Evolutionary conservation across 2,888 invertebrate genomes (phyloP).

Genomic region (Noctua fimbriata): DNA sequence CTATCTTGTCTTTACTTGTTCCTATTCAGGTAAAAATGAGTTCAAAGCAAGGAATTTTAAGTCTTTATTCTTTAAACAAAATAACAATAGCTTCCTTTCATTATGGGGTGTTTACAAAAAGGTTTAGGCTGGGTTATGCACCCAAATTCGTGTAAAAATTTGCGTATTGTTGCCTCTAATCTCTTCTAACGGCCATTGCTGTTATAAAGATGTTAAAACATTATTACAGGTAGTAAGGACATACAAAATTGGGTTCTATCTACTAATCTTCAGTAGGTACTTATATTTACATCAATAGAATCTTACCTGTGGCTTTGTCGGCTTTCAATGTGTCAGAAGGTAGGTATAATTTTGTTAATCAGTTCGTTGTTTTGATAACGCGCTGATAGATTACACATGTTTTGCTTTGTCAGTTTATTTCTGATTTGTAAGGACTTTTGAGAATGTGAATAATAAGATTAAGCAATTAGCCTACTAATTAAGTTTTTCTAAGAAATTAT

Average conservation of each 20-base stretch:
- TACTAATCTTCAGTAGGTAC: background rate
- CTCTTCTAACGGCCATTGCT: slow-evolving; percentile 3
- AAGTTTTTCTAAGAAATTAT: slow-evolving; percentile 1
- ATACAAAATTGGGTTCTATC: background rate
- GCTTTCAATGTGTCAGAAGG: slow-evolving; percentile 31
- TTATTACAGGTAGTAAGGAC: slow-evolving; percentile 23
- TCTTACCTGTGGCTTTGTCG: slow-evolving; percentile 53
- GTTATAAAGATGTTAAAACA: background rate
- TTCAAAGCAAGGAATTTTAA: slow-evolving; percentile 64
- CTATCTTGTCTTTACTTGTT: slow-evolving; percentile 73
- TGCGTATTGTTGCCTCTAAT: slow-evolving; percentile 41
- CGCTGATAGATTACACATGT: slow-evolving; percentile 47
- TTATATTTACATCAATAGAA: slow-evolving; percentile 7
- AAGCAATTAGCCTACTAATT: slow-evolving; percentile 13
- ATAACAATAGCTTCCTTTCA: slow-evolving; percentile 54
- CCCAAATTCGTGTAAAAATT: slow-evolving; percentile 46
- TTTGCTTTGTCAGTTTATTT: slow-evolving; percentile 50
- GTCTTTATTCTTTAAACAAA: slow-evolving; percentile 57
- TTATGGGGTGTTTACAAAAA: slow-evolving; percentile 26
- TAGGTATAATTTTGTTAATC: slow-evolving; percentile 50
- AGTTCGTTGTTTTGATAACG: slow-evolving; percentile 59
- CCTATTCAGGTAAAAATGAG: slow-evolving; percentile 73
- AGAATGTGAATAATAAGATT: slow-evolving; percentile 18
- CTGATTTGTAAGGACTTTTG: slow-evolving; percentile 37
- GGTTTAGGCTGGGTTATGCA: slow-evolving; percentile 11